Evolutionary conservation across 2,888 invertebrate species (phyloP), one percentile per base, ranked within the genome.

Genomic region (Lysandra coridon): DNA sequence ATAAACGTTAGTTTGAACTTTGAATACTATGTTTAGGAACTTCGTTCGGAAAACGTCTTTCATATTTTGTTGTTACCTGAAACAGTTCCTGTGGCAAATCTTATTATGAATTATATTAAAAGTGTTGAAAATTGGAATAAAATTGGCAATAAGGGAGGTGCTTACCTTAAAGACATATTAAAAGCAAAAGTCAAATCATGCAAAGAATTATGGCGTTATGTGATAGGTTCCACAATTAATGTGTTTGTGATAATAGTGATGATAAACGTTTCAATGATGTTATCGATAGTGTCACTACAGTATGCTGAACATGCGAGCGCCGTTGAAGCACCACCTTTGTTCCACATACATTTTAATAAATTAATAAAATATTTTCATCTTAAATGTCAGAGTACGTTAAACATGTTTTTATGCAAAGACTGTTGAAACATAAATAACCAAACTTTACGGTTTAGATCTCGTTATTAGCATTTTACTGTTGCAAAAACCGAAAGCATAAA

Each of bases 21-120:
- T 33, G 30, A 80, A 14, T 30, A 17, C 23, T 14, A 17, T 73
- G 78, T 69, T 78, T 82, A 64, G 40, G 62, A 79, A 77, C 69
- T 33, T 14, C 4, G 33, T 69, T 17, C 30, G 69, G 64, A 69
- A 69, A 69, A 69, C 33, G 3, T 33, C 14, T 69, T 30, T 69
- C 37, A 33, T 44, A 40, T 6, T 7, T 12, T 49, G 14, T 37
- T 37, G 14, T 33, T 69, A 69, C 5, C 5, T 30, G 23, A 64
- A 30, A 23, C 6, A 64, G 2, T n/a, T 2, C 2, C n/a, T 23
- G 10, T 10, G 64, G 30, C 12, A 30, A 30, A 30, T 23, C 23
- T 64, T 30, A 64, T 30, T 10, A 64, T 4, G 2, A 10, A 10
- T 62, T 62, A 7, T 23, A 23, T 23, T 62, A 1, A 17, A 17